phyloP scores from a whole-genome alignment of 2,797 vertebrate species.

The Lagocephalus sceleratus region DNA sequence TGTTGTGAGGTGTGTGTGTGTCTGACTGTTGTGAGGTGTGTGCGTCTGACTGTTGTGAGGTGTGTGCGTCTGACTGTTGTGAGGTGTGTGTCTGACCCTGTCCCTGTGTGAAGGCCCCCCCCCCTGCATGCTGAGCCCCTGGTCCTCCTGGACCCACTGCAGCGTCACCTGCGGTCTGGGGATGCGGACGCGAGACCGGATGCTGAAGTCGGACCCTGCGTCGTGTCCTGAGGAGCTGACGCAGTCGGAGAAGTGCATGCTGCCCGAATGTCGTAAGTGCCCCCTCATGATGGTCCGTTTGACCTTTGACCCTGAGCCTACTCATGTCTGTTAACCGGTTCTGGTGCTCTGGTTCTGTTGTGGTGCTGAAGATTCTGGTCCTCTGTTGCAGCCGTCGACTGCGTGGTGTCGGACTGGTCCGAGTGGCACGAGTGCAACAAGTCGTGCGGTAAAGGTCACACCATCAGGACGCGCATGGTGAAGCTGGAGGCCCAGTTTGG shows the following conservation, averaged over 20 bases:
- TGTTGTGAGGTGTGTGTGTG: no score
- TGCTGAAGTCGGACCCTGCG: slow-evolving; percentile 89
- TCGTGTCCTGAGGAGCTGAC: slow-evolving; percentile 90
- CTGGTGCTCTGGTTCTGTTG: no score
- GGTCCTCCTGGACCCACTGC: slow-evolving; percentile 94
- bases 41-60: no score
- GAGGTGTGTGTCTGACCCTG: no score
- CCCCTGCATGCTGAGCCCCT: slow-evolving; percentile 87
- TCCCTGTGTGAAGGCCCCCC: slow-evolving; percentile 44
- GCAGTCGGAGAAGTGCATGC: slow-evolving; percentile 93
- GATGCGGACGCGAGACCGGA: slow-evolving; percentile 83
- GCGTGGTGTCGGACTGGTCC: slow-evolving; percentile 93
- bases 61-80: no score
- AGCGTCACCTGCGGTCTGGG: slow-evolving; percentile 90
- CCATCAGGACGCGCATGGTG: slow-evolving; percentile 92
- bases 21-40: no score
- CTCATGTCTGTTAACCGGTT: no score
- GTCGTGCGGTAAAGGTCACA: slow-evolving; percentile 94
- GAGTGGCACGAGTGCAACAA: slow-evolving; percentile 97
- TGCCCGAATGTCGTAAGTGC: slow-evolving; percentile 91
- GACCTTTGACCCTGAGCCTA: no score
- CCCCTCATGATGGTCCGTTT: neutral
- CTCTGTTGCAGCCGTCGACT: slow-evolving; percentile 86
- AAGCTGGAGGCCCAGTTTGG: slow-evolving; percentile 92
- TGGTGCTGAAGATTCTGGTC: no score